Percentiles rank a stretch among this genome's conserved stretches.
Conservation (phyloP, 2,797 vertebrate species). For the Parambassis ranga region DNA sequence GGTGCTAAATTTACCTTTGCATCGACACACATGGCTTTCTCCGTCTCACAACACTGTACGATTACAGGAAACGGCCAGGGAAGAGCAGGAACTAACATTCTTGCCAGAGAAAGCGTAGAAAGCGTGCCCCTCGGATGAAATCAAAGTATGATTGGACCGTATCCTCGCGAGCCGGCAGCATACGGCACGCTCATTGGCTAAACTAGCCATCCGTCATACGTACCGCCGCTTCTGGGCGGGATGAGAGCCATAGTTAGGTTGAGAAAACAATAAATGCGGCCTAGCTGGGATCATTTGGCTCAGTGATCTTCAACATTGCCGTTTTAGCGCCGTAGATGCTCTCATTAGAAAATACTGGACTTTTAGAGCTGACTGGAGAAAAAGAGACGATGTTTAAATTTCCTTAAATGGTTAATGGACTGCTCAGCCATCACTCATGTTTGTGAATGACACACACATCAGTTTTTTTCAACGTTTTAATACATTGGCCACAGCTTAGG, state of each 20-base stretch:
- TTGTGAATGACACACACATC: constrained; percentile 22
- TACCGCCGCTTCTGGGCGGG: constrained; percentile 69
- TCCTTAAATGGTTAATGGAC: not conserved
- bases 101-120: constrained; percentile 71
- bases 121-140: constrained; percentile 52
- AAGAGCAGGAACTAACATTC: constrained; percentile 87
- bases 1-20: constrained; percentile 86
- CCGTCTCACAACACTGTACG: constrained; percentile 88
- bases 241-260: constrained; percentile 71
- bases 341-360: not conserved
- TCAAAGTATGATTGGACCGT: constrained; percentile 63
- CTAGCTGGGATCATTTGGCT: constrained; percentile 73
- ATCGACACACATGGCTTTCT: constrained; percentile 89
- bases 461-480: constrained; percentile 46
- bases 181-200: constrained; percentile 57
- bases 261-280: constrained; percentile 82
- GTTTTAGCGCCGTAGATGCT: constrained; percentile 33
- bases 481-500: constrained; percentile 10
- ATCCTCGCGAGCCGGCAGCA: constrained; percentile 50
- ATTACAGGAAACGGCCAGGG: constrained; percentile 87
- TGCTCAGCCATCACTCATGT: not conserved
- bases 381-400: not conserved
- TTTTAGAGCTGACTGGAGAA: not conserved
- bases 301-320: constrained; percentile 53
- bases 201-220: constrained; percentile 13